Evolutionary conservation across 2,888 invertebrate genomes (phyloP), one percentile per base, ranked within the genome.

Genomic region (Abrostola tripartita): DNA sequence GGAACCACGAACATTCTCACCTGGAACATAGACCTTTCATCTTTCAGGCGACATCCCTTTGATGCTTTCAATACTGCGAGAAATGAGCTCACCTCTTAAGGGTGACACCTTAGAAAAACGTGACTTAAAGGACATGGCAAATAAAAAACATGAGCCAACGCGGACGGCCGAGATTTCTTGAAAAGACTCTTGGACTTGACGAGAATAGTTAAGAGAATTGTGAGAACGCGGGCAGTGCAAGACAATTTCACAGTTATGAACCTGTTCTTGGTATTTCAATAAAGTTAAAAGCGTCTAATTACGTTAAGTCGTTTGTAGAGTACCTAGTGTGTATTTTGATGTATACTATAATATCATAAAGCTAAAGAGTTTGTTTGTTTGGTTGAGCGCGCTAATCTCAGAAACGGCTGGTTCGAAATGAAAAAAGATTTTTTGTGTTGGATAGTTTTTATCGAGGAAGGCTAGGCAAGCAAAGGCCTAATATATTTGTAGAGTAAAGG

Each of bases 41-140:
- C 78, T 84, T 82, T 79, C 59, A 81, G 77, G 72, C 73, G 76
- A 78, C 65, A 61, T 74, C 79, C 81, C 82, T 85, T 86, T 83
- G 78, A 86, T 79, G 82, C 82, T 68, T 83, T 87, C 78, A 87
- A 74, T 80, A 80, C 77, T 74, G 79, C 70, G 79, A 79, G 83
- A 84, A 85, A 87, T 85, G 86, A 85, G 82, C 79, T 79, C 83
- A 81, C 82, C 84, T 86, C 81, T 83, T 82, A 82, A 78, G 76
- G 81, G 78, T 70, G 74, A 47, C 65, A 68, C 79, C 79, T 81
- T 77, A 81, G 63, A 81, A 81, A 60, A 60, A 49, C 59, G 83
- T 68, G 74, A 57, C 68, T 72, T 74, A 78, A 79, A 78, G 80
- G 81, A 81, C 82, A 81, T 66, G 62, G 74, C 81, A 86, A 86